Conservation (phyloP, 2,797 vertebrate genomes). For the Emydoidea blandingii region DNA sequence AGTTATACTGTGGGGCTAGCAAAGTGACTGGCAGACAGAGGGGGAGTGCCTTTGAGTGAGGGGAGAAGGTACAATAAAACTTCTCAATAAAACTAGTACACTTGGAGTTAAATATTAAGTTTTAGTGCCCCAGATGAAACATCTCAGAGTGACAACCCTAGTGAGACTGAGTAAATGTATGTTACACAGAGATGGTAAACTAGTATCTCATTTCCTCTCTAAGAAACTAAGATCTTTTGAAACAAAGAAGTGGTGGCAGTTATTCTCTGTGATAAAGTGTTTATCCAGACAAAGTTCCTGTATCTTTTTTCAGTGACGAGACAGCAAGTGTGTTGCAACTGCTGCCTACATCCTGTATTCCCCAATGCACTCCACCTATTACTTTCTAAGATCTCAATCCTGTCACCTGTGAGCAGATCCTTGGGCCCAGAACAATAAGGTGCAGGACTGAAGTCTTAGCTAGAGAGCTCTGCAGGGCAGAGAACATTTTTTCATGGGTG, state of each 20-base stretch:
- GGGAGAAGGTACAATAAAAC: neutral
- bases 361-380: neutral
- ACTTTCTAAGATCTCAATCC: neutral
- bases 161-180: neutral
- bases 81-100: too few species aligned
- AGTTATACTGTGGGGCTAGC: neutral
- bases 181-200: neutral
- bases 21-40: neutral
- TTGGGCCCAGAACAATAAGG: rapidly evolving
- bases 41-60: neutral
- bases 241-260: neutral
- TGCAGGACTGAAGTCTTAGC: too few species aligned
- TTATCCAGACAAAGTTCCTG: neutral
- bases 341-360: neutral
- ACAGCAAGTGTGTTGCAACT: neutral
- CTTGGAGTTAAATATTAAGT: too few species aligned
- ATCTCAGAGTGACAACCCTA: too few species aligned
- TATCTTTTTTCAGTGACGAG: neutral
- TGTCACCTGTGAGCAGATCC: neutral
- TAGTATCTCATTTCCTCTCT: neutral
- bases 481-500: too few species aligned
- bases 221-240: neutral
- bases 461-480: too few species aligned
- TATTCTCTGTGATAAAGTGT: neutral
- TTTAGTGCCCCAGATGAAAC: neutral